A percentile compares a stretch with the other conserved stretches of the same genome.
Conservation (phyloP, 1,140 invertebrate species). For the Papilio glaucus region DNA sequence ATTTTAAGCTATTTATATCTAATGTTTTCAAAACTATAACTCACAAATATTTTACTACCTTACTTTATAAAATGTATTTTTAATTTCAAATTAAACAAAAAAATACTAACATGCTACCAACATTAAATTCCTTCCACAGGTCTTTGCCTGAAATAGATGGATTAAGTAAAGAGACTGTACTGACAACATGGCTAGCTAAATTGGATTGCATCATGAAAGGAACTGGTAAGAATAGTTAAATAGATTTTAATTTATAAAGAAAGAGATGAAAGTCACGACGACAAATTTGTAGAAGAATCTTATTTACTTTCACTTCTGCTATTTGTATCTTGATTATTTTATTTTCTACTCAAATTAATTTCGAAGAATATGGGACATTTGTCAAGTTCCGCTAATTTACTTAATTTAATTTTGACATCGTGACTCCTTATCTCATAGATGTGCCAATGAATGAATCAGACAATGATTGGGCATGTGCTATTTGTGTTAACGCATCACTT, state of each 20-base stretch:
- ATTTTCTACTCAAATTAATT: too few species aligned
- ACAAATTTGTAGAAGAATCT: background rate
- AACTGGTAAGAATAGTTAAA: conserved; percentile 64
- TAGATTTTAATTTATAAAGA: background rate
- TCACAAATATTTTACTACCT: too few species aligned
- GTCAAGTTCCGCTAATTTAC: background rate
- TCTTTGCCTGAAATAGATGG: conserved; percentile 99
- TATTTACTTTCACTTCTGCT: background rate
- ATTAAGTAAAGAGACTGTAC: conserved; percentile 98
- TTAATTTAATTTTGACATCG: conserved; percentile 2
- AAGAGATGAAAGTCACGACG: conserved; percentile 20
- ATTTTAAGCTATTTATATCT: background rate
- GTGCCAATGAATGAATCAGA: conserved; percentile 31
- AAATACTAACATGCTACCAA: background rate
- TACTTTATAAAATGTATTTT: too few species aligned
- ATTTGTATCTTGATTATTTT: too few species aligned
- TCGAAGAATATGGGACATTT: too few species aligned
- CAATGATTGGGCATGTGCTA: conserved; percentile 61
- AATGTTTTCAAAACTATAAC: too few species aligned
- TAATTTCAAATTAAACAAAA: too few species aligned
- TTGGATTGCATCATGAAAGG: conserved; percentile 99
- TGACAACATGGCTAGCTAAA: conserved; percentile 99
- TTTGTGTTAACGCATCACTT: conserved; percentile 64
- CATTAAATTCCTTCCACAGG: conserved; percentile 77
- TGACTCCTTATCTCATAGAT: conserved; percentile 37